phyloP scores from a whole-genome alignment of 1,140 invertebrate genomes.

The Caenorhabditis latens region DNA sequence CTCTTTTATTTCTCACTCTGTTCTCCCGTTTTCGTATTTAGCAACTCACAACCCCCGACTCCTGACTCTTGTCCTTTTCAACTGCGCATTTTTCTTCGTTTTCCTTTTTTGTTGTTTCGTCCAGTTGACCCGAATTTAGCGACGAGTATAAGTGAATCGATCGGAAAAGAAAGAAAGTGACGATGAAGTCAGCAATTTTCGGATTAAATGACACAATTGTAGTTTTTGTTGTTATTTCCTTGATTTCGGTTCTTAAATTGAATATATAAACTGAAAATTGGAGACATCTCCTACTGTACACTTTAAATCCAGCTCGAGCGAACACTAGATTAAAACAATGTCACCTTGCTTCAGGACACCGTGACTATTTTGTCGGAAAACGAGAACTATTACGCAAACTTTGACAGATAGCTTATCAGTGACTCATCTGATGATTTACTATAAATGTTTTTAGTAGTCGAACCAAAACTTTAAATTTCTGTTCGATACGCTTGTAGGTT shows the following conservation, averaged over 20 bases:
- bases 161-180: slow-evolving; percentile 19
- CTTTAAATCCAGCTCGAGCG: no score
- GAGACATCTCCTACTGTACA: no score
- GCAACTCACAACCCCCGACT: neutral
- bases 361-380: neutral
- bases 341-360: no score
- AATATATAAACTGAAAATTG: no score
- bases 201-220: neutral
- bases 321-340: no score
- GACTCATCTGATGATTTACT: slow-evolving; percentile 26
- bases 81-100: neutral
- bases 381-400: neutral
- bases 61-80: slow-evolving; percentile 10
- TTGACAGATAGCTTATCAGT: slow-evolving; percentile 10
- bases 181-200: slow-evolving; percentile 30
- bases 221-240: slow-evolving; percentile 14
- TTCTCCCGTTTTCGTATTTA: neutral
- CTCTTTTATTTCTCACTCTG: neutral
- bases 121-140: slow-evolving; percentile 22
- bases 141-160: slow-evolving; percentile 29
- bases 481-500: no score
- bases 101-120: slow-evolving; percentile 17
- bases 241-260: neutral
- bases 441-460: neutral
- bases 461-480: neutral